phyloP scores from a whole-genome alignment of 2,797 vertebrate species.

The Enteromius mattozi region DNA sequence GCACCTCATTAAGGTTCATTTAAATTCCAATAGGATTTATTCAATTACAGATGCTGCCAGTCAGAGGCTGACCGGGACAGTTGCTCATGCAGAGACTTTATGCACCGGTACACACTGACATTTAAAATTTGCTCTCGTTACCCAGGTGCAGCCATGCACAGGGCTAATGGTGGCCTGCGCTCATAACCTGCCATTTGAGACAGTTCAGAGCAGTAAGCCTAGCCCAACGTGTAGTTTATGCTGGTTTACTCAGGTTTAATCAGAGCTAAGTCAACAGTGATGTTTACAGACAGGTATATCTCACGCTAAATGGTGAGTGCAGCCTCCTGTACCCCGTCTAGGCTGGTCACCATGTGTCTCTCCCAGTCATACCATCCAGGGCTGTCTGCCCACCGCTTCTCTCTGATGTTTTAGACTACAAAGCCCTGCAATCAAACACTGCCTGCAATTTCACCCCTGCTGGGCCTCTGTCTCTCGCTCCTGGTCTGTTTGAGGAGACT shows the following conservation, averaged over 20 bases:
- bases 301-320: neutral
- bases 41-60: slow-evolving; percentile 49
- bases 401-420: slow-evolving; percentile 55
- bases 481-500: slow-evolving; percentile 8
- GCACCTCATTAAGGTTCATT: slow-evolving; percentile 50
- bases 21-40: slow-evolving; percentile 55
- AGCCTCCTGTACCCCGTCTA: neutral
- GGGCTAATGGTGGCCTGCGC: slow-evolving; percentile 8
- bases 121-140: slow-evolving; percentile 43
- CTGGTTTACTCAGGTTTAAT: neutral
- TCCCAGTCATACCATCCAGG: slow-evolving; percentile 62
- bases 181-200: slow-evolving; percentile 44
- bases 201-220: neutral
- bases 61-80: slow-evolving; percentile 15
- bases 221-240: neutral
- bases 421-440: slow-evolving; percentile 67
- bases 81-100: slow-evolving; percentile 24
- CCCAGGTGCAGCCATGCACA: slow-evolving; percentile 19
- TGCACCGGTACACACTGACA: slow-evolving; percentile 42
- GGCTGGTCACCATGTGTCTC: slow-evolving; percentile 41
- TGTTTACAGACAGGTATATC: neutral
- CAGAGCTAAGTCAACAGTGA: slow-evolving; percentile 2
- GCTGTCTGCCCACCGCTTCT: slow-evolving; percentile 56
- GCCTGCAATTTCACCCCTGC: slow-evolving; percentile 39
- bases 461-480: slow-evolving; percentile 32